Percentiles rank a stretch among this genome's conserved stretches.
phyloP scores from a whole-genome alignment of 2,113 vertebrate species.

The Corythoichthys intestinalis region DNA sequence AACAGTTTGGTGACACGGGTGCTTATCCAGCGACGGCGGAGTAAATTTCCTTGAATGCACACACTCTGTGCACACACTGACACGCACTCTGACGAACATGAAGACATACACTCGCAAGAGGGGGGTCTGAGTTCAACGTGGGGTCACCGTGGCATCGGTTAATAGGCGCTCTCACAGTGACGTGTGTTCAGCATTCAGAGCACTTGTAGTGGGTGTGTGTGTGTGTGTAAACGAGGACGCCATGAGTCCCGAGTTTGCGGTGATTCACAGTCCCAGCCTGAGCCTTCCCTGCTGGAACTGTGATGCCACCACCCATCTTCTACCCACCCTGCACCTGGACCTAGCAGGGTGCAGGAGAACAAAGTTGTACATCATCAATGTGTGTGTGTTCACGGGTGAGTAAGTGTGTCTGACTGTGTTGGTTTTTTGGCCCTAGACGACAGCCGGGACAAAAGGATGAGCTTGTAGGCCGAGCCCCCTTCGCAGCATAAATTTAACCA shows the following conservation, averaged over 20 bases:
- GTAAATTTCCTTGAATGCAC: constrained; percentile 63
- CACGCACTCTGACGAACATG: constrained; percentile 22
- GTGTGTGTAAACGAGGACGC: constrained; percentile 47
- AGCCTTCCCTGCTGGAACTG: constrained; percentile 64
- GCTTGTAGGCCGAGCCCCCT: constrained; percentile 54
- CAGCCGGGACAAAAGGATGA: constrained; percentile 65
- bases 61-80: constrained; percentile 12
- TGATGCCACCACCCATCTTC: constrained; percentile 72
- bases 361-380: constrained; percentile 51
- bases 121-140: constrained; percentile 50
- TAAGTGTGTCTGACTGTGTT: constrained; percentile 48
- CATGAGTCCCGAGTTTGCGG: constrained; percentile 51
- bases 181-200: constrained; percentile 42
- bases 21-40: constrained; percentile 48
- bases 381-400: constrained; percentile 42
- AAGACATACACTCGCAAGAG: constrained; percentile 20
- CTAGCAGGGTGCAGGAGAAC: constrained; percentile 40
- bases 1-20: constrained; percentile 60
- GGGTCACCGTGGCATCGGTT: constrained; percentile 42
- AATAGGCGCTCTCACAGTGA: constrained; percentile 38
- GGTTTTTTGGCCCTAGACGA: constrained; percentile 60
- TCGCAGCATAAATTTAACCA: constrained; percentile 72
- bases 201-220: constrained; percentile 37
- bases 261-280: constrained; percentile 68
- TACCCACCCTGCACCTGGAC: constrained; percentile 75